These are phyloP conservation scores for Petrosia ficiformis DNA, from an alignment of 37 sponge, comb jelly and placozoan genomes.

Conservation along the genomic window DNA sequence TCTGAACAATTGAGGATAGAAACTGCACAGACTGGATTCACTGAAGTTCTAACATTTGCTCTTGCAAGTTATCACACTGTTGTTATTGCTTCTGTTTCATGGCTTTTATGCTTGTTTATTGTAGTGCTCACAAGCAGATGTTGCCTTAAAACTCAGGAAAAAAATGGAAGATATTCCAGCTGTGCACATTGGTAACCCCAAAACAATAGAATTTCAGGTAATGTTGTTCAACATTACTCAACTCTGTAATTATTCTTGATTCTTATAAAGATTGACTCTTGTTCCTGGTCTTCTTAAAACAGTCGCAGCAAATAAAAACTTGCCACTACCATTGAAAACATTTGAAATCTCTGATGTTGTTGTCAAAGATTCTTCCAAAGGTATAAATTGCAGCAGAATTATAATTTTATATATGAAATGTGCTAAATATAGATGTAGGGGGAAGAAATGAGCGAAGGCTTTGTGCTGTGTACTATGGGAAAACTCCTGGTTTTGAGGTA, in stretches of 20 bases:
- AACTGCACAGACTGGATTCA: constrained; percentile 78
- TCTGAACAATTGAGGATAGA: constrained; percentile 61
- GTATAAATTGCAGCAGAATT: too few species aligned
- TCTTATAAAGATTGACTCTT: constrained; percentile 52
- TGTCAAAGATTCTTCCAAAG: constrained; percentile 23
- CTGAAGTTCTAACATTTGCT: constrained; percentile 79
- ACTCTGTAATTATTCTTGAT: too few species aligned
- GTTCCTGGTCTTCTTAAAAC: constrained; percentile 85
- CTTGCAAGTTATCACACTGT: constrained; percentile 34
- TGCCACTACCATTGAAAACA: constrained; percentile 70
- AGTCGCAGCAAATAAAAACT: constrained; percentile 55
- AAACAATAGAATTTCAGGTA: constrained; percentile 80
- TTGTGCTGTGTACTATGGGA: constrained; percentile 72
- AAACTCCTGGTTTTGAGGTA: constrained; percentile 83
- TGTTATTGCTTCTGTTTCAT: not conserved
- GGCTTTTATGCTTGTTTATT: not conserved
- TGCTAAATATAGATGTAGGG: constrained; percentile 71
- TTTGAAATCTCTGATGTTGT: constrained; percentile 86
- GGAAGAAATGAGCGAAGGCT: constrained; percentile 47
- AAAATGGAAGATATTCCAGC: constrained; percentile 56
- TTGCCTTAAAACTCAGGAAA: constrained; percentile 37
- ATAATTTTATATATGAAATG: too few species aligned
- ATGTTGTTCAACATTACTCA: not conserved
- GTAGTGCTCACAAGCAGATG: constrained; percentile 74
- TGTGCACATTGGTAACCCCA: constrained; percentile 82